Conservation (phyloP, 1,140 invertebrate genomes). For the Doryteuthis pealeii region DNA sequence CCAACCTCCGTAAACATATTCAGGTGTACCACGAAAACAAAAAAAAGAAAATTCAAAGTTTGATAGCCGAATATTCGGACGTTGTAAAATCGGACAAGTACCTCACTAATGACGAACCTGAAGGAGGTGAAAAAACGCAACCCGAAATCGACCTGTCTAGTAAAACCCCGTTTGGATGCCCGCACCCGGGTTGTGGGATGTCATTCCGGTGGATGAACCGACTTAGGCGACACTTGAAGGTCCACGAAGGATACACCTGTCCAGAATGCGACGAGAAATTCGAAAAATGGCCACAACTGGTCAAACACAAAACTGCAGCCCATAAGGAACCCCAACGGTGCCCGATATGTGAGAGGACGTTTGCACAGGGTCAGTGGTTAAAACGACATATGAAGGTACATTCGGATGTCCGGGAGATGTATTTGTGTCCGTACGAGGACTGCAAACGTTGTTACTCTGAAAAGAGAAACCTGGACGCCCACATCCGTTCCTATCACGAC, state of each 20-base stretch:
- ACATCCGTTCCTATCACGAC: conserved; percentile 37
- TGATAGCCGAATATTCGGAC: too few species aligned
- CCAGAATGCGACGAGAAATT: conserved; percentile 24
- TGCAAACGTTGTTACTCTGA: conserved; percentile 33
- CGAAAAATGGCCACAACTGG: conserved; percentile 30
- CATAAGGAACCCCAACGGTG: conserved; percentile 28
- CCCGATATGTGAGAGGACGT: conserved; percentile 25
- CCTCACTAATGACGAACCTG: conserved; percentile 19
- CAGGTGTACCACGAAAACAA: background rate
- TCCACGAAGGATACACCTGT: conserved; percentile 30
- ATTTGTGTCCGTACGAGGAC: conserved; percentile 30
- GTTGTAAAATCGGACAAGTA: too few species aligned
- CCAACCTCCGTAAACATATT: conserved; percentile 9
- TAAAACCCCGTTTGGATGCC: conserved; percentile 32
- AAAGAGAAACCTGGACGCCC: conserved; percentile 33
- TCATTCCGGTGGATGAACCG: conserved; percentile 24
- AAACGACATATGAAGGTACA: conserved; percentile 32
- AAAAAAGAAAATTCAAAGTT: conserved; percentile 7
- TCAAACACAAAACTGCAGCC: conserved; percentile 24
- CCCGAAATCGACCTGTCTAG: conserved; percentile 28
- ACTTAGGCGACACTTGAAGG: conserved; percentile 28
- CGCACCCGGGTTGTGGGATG: conserved; percentile 26
- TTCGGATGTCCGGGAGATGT: conserved; percentile 18
- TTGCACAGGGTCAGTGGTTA: conserved; percentile 25
- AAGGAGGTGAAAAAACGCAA: conserved; percentile 23